Conservation (phyloP, 2,113 vertebrate genomes). For the Rhegmatorhina hoffmannsi region DNA sequence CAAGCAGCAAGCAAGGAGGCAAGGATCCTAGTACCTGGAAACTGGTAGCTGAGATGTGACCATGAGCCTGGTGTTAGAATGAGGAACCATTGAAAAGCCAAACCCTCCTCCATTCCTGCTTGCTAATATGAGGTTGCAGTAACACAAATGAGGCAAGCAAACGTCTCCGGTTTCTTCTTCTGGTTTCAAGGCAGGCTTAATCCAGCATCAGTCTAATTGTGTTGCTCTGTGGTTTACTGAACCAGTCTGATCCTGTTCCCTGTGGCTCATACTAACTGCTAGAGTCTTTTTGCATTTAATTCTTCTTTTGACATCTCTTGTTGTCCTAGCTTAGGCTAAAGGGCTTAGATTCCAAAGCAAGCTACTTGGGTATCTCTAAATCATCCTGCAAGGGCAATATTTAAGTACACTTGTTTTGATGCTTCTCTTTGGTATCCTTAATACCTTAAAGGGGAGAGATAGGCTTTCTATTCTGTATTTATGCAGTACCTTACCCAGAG, state of each 20-base stretch:
- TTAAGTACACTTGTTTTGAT: not conserved
- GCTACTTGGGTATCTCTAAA: not conserved
- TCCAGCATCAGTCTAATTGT: not conserved
- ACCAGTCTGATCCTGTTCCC: not conserved
- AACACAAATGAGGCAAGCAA: not conserved
- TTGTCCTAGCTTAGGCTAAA: not conserved
- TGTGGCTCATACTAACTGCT: not conserved
- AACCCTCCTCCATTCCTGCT: not conserved
- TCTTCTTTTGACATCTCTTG: not conserved
- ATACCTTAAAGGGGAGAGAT: not conserved
- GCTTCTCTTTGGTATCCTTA: not conserved
- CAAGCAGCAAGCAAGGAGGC: not conserved
- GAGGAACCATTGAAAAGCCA: not conserved
- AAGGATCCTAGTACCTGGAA: not conserved
- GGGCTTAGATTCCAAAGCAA: not conserved
- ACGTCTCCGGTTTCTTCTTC: not conserved
- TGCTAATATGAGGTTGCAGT: not conserved
- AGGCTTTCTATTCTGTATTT: not conserved
- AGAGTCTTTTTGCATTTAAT: not conserved
- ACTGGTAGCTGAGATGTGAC: not conserved
- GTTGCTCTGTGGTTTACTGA: not conserved
- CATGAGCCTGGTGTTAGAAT: not conserved
- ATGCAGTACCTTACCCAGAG: not conserved
- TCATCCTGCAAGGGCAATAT: not conserved
- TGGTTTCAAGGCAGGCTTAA: constrained; percentile 1